A percentile compares a stretch with the other conserved stretches of the same genome.
phyloP scores from a whole-genome alignment of 2,113 vertebrate genomes.

The Noctilio leporinus region DNA sequence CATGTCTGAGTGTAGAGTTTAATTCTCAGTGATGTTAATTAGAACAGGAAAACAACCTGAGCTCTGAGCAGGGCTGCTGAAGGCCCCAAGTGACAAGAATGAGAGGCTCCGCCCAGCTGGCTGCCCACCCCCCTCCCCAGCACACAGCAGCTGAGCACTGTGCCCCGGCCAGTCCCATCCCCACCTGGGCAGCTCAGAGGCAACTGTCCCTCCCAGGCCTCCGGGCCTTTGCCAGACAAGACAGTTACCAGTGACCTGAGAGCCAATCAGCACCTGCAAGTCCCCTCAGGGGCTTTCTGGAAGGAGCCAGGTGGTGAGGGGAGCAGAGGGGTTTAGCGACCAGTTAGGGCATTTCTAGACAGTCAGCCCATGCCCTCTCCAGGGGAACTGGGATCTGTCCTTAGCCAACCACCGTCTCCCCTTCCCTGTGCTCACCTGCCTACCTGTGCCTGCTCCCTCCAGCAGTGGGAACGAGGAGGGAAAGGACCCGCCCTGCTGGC shows the following conservation, averaged over 20 bases:
- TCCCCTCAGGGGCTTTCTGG: background rate
- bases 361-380: background rate
- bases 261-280: background rate
- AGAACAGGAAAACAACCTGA: conserved; percentile 62
- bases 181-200: rapidly evolving
- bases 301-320: background rate
- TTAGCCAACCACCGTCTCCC: background rate
- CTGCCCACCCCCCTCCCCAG: too few relatives aligned
- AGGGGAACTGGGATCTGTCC: background rate
- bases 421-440: background rate
- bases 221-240: background rate
- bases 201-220: too few relatives aligned
- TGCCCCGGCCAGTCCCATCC: rapidly evolving
- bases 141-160: rapidly evolving
- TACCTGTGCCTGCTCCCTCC: background rate
- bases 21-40: conserved; percentile 76
- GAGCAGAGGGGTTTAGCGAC: background rate
- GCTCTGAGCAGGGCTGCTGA: conserved; percentile 1
- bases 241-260: too few relatives aligned
- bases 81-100: background rate
- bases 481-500: background rate
- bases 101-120: background rate
- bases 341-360: background rate
- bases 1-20: conserved; percentile 68
- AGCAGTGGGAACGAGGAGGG: background rate